These are phyloP conservation scores for Sarcophaga variegata DNA, from an alignment of 2,888 invertebrate species.

Conservation along the genomic window DNA sequence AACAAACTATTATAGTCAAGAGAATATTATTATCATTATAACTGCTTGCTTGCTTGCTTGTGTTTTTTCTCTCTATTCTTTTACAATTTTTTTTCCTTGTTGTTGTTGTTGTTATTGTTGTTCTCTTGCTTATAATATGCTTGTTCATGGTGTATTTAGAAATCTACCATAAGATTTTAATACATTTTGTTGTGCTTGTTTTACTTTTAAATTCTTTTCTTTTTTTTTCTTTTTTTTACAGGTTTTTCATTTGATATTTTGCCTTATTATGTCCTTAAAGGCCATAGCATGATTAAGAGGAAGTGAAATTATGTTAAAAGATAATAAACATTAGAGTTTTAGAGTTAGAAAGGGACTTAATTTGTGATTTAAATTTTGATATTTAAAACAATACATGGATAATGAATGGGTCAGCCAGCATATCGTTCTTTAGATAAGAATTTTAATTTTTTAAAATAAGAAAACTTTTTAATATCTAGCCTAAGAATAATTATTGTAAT, in stretches of 20 bases:
- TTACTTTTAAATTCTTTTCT: too few relatives aligned
- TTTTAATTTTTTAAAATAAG: too few relatives aligned
- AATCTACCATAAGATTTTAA: constrained; percentile 50
- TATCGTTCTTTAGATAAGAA: too few relatives aligned
- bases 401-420: too few relatives aligned
- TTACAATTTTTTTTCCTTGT: too few relatives aligned
- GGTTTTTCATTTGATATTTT: background rate
- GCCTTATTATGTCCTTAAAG: background rate
- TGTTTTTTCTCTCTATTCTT: too few relatives aligned
- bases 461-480: too few relatives aligned
- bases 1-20: constrained; percentile 23
- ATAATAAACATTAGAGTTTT: background rate
- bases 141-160: constrained; percentile 25
- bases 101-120: background rate
- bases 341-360: background rate
- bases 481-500: too few relatives aligned
- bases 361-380: background rate
- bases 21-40: background rate
- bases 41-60: too few relatives aligned
- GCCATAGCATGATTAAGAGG: background rate
- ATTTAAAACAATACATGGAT: too few relatives aligned
- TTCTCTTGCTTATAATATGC: background rate
- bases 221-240: too few relatives aligned
- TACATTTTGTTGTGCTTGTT: background rate
- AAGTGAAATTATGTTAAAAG: background rate